These are phyloP conservation scores for Limonius californicus DNA, from an alignment of 1,140 invertebrate species.

Conservation along the genomic window DNA sequence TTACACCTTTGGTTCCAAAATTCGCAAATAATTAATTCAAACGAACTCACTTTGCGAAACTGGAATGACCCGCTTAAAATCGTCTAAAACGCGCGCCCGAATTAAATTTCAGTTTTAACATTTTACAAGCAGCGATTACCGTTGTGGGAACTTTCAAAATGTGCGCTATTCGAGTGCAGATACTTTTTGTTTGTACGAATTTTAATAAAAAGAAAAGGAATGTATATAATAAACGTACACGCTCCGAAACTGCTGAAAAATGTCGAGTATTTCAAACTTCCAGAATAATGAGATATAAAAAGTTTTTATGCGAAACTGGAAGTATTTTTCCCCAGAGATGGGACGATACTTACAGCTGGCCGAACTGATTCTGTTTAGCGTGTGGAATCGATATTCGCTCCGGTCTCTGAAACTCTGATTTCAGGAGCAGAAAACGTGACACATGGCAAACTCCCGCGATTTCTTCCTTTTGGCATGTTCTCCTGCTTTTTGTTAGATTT, in stretches of 20 bases:
- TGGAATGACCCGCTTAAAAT: neutral
- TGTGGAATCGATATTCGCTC: constrained; percentile 19
- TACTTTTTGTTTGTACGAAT: neutral
- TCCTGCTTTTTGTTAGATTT: constrained; percentile 20
- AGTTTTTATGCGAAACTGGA: constrained; percentile 23
- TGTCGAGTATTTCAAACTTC: constrained; percentile 20
- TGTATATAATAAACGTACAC: neutral
- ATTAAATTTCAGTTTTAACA: too few relatives aligned
- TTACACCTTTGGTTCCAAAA: too few relatives aligned
- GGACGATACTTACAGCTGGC: constrained; percentile 14
- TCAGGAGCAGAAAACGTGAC: constrained; percentile 18
- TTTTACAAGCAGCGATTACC: too few relatives aligned
- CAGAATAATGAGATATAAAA: constrained; percentile 24
- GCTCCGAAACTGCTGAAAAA: constrained; percentile 16
- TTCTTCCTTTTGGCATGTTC: constrained; percentile 11
- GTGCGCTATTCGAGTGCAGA: neutral
- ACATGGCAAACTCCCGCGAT: constrained; percentile 14
- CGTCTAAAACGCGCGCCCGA: neutral
- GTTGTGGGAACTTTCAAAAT: neutral
- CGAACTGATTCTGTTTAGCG: constrained; percentile 20
- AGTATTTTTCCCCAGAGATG: constrained; percentile 15
- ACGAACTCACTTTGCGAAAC: too few relatives aligned
- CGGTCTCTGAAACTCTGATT: neutral
- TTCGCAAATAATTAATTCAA: too few relatives aligned
- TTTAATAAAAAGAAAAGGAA: neutral